These are phyloP conservation scores for Seriola dumerili DNA, from an alignment of 2,113 vertebrate species.

Conservation along the genomic window DNA sequence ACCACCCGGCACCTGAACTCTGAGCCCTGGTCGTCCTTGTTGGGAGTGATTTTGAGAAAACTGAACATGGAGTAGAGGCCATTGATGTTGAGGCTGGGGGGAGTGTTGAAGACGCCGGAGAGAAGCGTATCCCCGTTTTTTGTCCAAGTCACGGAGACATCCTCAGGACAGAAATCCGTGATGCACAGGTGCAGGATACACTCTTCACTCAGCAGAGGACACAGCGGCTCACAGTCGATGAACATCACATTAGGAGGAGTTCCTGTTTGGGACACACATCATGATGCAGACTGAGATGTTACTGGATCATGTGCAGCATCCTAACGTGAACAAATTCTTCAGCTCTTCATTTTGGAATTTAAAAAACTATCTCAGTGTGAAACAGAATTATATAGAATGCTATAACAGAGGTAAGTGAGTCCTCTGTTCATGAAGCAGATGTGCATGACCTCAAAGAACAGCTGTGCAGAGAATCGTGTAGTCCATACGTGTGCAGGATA, in stretches of 20 bases:
- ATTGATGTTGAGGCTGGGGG: slow-evolving; percentile 66
- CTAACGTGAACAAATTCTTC: neutral
- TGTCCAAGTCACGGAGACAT: slow-evolving; percentile 72
- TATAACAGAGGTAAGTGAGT: no score
- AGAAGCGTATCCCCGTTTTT: slow-evolving; percentile 38
- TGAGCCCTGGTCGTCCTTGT: neutral
- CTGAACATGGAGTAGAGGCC: slow-evolving; percentile 77
- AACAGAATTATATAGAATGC: no score
- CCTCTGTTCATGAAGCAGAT: no score
- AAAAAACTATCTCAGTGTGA: no score
- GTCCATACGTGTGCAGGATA: no score
- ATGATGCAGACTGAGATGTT: neutral
- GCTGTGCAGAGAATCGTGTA: no score
- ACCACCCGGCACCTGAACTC: slow-evolving; percentile 46
- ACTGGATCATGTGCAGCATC: neutral
- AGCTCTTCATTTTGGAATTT: neutral
- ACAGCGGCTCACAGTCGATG: slow-evolving; percentile 68
- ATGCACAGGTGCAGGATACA: slow-evolving; percentile 70
- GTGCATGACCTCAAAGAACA: no score
- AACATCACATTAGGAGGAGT: slow-evolving; percentile 75
- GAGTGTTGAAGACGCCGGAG: slow-evolving; percentile 60
- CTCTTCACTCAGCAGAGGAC: slow-evolving; percentile 59
- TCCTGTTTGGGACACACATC: slow-evolving; percentile 36
- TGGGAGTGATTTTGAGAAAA: slow-evolving; percentile 67
- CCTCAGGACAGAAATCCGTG: slow-evolving; percentile 74